phyloP scores from a whole-genome alignment of 2,113 vertebrate species.

The Nothobranchius kuhntae region DNA sequence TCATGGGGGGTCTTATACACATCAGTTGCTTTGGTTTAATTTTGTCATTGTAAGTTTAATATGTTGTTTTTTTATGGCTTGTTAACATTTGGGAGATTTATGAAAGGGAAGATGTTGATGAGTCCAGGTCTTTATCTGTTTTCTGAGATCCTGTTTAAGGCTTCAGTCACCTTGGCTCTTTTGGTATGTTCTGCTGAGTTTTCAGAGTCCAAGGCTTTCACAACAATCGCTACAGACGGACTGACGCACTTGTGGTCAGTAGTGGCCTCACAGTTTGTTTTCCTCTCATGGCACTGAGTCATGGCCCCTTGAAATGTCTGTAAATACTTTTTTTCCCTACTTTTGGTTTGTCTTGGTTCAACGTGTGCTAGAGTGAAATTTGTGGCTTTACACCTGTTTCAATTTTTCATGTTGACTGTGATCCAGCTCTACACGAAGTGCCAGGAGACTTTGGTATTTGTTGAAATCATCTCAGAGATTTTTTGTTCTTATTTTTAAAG shows the following conservation, averaged over 20 bases:
- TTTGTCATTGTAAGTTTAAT: neutral
- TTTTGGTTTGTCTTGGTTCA: slow-evolving; percentile 16
- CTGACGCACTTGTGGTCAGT: slow-evolving; percentile 67
- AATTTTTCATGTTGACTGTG: slow-evolving; percentile 12
- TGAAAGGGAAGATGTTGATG: neutral
- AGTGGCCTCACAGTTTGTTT: slow-evolving; percentile 60
- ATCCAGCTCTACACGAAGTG: slow-evolving; percentile 27
- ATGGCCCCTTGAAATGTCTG: slow-evolving; percentile 21
- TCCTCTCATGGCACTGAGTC: slow-evolving; percentile 56
- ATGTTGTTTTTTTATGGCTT: neutral
- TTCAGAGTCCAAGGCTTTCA: slow-evolving; percentile 53
- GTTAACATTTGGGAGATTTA: neutral
- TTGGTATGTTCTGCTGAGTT: slow-evolving; percentile 33
- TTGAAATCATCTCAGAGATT: slow-evolving; percentile 33
- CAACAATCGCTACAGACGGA: slow-evolving; percentile 29
- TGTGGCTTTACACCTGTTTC: slow-evolving; percentile 56
- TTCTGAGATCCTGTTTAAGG: neutral
- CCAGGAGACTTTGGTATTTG: slow-evolving; percentile 55
- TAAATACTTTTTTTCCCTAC: slow-evolving; percentile 17
- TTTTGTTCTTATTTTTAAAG: slow-evolving; percentile 8
- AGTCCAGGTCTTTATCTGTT: neutral
- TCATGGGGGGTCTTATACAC: too few relatives aligned
- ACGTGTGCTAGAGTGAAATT: slow-evolving; percentile 51
- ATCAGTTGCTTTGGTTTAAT: too few relatives aligned
- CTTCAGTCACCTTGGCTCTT: slow-evolving; percentile 11